phyloP scores from a whole-genome alignment of 2,797 vertebrate genomes.

The Cynopterus sphinx region DNA sequence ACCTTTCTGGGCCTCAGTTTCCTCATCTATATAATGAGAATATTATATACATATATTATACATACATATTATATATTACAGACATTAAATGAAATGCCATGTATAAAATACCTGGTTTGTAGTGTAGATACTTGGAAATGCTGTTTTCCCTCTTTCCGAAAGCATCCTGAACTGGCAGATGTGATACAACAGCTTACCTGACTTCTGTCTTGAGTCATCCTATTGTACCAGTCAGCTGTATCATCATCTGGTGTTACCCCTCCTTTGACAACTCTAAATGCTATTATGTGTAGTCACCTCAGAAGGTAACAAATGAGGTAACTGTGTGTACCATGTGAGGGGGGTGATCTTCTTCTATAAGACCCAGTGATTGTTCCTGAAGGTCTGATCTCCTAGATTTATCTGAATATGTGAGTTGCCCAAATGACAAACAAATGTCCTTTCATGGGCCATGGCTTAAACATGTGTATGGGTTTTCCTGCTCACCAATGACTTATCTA shows the following conservation, averaged over 20 bases:
- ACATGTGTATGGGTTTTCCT: neutral
- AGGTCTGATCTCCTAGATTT: neutral
- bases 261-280: accelerated
- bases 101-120: neutral
- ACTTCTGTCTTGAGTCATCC: neutral
- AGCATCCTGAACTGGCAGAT: too few species aligned
- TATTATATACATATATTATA: too few species aligned
- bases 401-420: too few species aligned
- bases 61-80: neutral
- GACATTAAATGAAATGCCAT: neutral
- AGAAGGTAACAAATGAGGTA: neutral
- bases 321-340: too few species aligned
- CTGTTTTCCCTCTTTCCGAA: neutral
- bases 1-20: neutral
- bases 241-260: accelerated
- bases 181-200: accelerated
- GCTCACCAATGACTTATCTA: neutral
- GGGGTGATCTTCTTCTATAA: neutral
- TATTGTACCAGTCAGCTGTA: accelerated
- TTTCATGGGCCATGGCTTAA: neutral
- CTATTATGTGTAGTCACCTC: neutral
- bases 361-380: accelerated
- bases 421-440: neutral
- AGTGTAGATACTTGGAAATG: neutral
- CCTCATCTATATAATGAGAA: neutral